Base-by-base conservation (phyloP, 2,113 vertebrate species). In the Ramphastos sulfuratus region DNA sequence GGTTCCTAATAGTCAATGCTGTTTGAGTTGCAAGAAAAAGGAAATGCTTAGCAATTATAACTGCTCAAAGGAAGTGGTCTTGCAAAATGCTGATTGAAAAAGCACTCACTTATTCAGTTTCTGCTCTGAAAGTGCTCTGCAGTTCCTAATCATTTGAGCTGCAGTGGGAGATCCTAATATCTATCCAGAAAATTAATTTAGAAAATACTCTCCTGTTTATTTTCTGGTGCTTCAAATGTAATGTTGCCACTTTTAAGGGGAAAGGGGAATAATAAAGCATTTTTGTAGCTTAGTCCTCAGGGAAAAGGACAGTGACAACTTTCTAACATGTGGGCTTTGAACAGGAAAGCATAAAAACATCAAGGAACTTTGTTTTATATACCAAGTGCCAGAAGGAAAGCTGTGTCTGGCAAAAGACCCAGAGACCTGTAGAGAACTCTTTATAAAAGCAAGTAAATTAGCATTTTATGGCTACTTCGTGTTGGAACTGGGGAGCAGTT, bases 161-260 rank as follows among this genome's bases (percentile, higher is more conserved):
- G 18, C 58, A 52, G 17, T 28, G 52, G 78, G 39, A 85, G 31
- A 85, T 82, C 19, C 55, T 78, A 63, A 56, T 92, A 92, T 39
- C 60, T 87, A 91, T 91, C 78, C 42, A 70, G 81, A 66, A 91
- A 94, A 92, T 70, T 82, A 93, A 72, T 87, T 92, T 60, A 65
- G 67, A 94, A 93, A 85, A 85, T 70, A 81, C 37, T 52, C 31
- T 54, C 19, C 56, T 74, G 35, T 71, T 90, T 90, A 31, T 82
- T 25, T 77, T 64, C 21, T 2, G 5, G 30, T 50, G 35, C 24
- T 74, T 94, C 15, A 76, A 86, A 80, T 0, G 1, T 69, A 42
- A 63, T 31, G 56, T 58, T 75, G 31, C 42, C 61, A 12, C 50
- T 77, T 73, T 59, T 74, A 87, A 94, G 42, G n/a, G 65, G 48